phyloP scores from a whole-genome alignment of 2,888 invertebrate species.

The Troglohyphantes excavatus region DNA sequence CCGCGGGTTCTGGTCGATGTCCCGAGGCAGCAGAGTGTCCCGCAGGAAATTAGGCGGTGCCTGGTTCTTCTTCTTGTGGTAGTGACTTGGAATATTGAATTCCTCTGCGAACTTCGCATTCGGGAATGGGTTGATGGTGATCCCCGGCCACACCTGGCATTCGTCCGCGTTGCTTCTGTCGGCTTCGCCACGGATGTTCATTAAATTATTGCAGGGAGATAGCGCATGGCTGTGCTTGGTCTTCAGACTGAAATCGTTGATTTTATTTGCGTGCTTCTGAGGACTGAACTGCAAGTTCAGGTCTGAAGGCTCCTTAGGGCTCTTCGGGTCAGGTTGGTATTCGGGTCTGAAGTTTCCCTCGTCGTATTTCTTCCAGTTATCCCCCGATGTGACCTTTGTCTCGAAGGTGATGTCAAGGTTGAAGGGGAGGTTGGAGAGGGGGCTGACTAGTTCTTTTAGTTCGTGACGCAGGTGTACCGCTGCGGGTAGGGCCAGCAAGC shows the following conservation, averaged over 20 bases:
- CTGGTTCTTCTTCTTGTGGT: slow-evolving; percentile 43
- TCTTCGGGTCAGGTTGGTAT: slow-evolving; percentile 23
- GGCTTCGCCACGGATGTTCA: slow-evolving; percentile 58
- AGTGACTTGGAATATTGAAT: slow-evolving; percentile 52
- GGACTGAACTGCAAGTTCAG: slow-evolving; percentile 55
- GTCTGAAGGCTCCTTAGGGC: slow-evolving; percentile 44
- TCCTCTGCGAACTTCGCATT: slow-evolving; percentile 73
- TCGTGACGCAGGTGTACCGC: slow-evolving; percentile 83
- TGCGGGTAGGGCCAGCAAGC: slow-evolving; percentile 72
- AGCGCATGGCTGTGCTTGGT: slow-evolving; percentile 37
- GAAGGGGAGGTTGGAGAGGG: slow-evolving; percentile 90
- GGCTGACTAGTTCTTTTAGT: slow-evolving; percentile 87
- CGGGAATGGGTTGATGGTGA: slow-evolving; percentile 77
- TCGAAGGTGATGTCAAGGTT: slow-evolving; percentile 91
- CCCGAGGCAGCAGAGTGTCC: slow-evolving; percentile 44
- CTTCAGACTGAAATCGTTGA: slow-evolving; percentile 61
- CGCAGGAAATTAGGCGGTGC: slow-evolving; percentile 31
- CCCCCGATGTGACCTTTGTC: slow-evolving; percentile 77
- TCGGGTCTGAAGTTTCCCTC: slow-evolving; percentile 61
- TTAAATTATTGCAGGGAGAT: slow-evolving; percentile 53
- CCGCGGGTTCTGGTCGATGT: slow-evolving; percentile 41
- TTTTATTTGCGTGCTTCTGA: slow-evolving; percentile 54
- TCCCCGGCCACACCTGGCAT: slow-evolving; percentile 71
- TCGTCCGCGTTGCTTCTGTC: slow-evolving; percentile 33
- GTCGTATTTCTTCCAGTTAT: slow-evolving; percentile 65